phyloP scores from a whole-genome alignment of 2,113 vertebrate species.

The Burhinus bistriatus region DNA sequence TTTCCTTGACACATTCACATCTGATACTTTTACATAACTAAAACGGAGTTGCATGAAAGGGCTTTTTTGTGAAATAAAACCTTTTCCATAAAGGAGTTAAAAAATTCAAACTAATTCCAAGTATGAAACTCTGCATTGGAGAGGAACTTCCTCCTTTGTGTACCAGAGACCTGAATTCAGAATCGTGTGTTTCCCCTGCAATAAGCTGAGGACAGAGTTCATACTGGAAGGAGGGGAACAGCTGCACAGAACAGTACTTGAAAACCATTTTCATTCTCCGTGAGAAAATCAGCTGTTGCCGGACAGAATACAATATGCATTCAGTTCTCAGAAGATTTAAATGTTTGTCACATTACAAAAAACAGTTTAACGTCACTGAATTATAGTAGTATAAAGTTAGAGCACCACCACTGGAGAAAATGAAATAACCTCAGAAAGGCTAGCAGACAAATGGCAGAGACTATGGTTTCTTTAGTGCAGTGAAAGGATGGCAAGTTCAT shows the following conservation, averaged over 20 bases:
- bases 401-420: rapidly evolving
- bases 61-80: not conserved
- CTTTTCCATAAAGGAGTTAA: not conserved
- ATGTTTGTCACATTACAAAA: not conserved
- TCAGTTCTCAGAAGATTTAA: not conserved
- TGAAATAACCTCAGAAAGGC: not conserved
- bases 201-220: not conserved
- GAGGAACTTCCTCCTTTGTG: not conserved
- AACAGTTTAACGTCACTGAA: not conserved
- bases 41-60: not conserved
- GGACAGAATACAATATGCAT: not conserved
- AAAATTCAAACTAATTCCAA: not conserved
- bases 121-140: not conserved
- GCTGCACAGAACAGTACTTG: not conserved
- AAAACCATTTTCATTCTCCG: not conserved
- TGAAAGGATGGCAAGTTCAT: not conserved
- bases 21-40: not conserved
- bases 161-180: not conserved
- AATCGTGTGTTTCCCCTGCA: not conserved
- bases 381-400: not conserved
- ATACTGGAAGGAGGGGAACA: not conserved
- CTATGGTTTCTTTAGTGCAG: not conserved
- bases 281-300: not conserved
- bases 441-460: not conserved
- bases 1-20: not conserved